Base-by-base conservation (phyloP, 2,797 vertebrate species). In the Pipistrellus pipistrellus region DNA sequence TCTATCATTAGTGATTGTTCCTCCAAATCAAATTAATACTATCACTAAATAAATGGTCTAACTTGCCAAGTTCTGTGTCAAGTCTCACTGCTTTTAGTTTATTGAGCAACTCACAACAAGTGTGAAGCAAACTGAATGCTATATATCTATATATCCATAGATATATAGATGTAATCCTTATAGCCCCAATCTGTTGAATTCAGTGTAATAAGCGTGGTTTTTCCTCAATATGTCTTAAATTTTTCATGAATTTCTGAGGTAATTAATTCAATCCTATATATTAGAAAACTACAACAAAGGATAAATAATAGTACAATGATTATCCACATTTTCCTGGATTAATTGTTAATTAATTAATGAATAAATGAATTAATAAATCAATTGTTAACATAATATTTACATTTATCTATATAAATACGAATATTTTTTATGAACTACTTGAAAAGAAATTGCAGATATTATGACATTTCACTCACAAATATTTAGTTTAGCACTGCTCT, bases 381-480 rank as follows among this genome's bases (percentile, higher is more conserved):
- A 9, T 32, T 81, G 32, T 86, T 80, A 88, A 72, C 12, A 85
- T 81, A 8, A 4, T 1, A 55, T 64, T 85, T 80, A 41, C 5
- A 23, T 77, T 86, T 84, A 27, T 44, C 17, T 81, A 5, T 25
- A 32, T 30, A 83, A 75, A 84, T 46, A 62, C 3, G 13, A 9
- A 17, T 32, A 64, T 57, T n/a, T 89, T 88, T 72, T 76, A 73
- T 53, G 25, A 91, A 71, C 3, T 66, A 32, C 14, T 90, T 93
- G 44, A 72, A 95, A 83, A 88, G 64, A 80, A 90, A 55, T 90
- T 91, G 18, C 6, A 73, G n/a, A 11, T 9, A 86, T 46, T 71
- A 75, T 85, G n/a, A 76, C 13, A 32, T 76, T 88, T 96, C 27
- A 77, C 6, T 72, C 25, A 53, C 38, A 84, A 75, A 57, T 53